Evolutionary conservation across 2,113 vertebrate genomes (phyloP).

Genomic region (cat (Felis catus)): F.catus_Fca126_mat1.0 CM031424.1:46631001-46631500

Average conservation of each 20-base stretch:
- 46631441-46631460: not conserved
- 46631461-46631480: not conserved
- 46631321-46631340: not conserved
- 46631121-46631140: too few species aligned
- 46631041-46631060: too few species aligned
- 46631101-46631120: too few species aligned
- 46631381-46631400: not conserved
- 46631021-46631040: too few species aligned
- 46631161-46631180: not conserved
- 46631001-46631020: too few species aligned
- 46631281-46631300: not conserved
- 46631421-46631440: not conserved
- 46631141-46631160: too few species aligned
- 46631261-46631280: conserved; percentile 25
- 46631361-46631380: not conserved
- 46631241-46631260: not conserved
- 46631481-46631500: not conserved
- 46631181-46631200: conserved; percentile 42
- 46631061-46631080: too few species aligned
- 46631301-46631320: not conserved
- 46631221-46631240: conserved; percentile 46
- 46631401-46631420: not conserved
- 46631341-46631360: not conserved
- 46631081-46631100: too few species aligned
- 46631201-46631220: not conserved